phyloP scores from a whole-genome alignment of 1,140 invertebrate species.

The Drosophila cardini region DNA sequence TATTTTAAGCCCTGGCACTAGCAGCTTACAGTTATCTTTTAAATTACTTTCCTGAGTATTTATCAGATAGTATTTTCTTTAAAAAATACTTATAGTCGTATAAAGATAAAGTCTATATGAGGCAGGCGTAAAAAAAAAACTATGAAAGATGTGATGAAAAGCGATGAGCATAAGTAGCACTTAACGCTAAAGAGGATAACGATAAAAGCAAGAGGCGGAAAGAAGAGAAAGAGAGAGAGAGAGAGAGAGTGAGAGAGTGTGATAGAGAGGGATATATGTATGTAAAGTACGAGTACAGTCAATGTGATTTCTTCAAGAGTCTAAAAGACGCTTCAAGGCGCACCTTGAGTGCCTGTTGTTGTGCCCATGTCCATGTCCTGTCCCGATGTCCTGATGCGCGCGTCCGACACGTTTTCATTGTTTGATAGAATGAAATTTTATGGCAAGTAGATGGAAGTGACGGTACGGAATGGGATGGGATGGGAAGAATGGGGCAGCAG shows the following conservation, averaged over 20 bases:
- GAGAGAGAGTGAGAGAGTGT: neutral
- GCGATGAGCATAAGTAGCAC: constrained; percentile 2
- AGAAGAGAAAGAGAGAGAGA: neutral
- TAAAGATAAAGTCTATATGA: neutral
- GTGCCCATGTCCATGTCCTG: neutral
- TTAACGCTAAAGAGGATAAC: constrained; percentile 26
- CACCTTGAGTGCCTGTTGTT: constrained; percentile 27
- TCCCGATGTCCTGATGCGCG: constrained; percentile 9
- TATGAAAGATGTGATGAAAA: neutral
- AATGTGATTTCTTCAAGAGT: constrained; percentile 21
- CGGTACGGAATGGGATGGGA: neutral
- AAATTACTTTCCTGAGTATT: too few species aligned
- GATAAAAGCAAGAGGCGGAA: constrained; percentile 13
- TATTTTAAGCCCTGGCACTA: too few species aligned
- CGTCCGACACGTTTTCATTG: constrained; percentile 75
- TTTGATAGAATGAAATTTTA: constrained; percentile 82
- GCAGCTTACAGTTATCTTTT: neutral
- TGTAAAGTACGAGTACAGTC: constrained; percentile 18
- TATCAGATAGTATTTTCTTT: too few species aligned
- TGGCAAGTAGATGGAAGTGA: constrained; percentile 50
- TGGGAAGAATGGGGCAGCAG: too few species aligned
- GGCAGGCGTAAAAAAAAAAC: neutral
- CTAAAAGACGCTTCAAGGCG: constrained; percentile 26
- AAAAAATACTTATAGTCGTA: neutral
- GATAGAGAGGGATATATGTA: neutral